These are phyloP conservation scores for Pharmacophagus antenor DNA, from an alignment of 2,888 invertebrate genomes.

Conservation along the genomic window DNA sequence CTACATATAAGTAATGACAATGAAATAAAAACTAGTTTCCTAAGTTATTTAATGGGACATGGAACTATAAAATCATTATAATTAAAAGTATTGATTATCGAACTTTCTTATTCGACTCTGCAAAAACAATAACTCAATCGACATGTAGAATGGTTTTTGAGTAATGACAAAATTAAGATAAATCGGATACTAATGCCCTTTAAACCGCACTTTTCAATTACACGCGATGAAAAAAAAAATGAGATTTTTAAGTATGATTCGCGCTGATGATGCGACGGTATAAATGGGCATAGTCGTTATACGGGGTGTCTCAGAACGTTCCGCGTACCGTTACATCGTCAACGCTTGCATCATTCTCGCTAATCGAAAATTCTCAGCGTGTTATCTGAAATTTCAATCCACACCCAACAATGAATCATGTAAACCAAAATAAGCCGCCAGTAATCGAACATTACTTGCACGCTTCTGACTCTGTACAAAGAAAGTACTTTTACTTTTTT, in stretches of 20 bases:
- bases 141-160: conserved; percentile 12
- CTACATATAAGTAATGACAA: too few species aligned
- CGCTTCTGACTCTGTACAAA: conserved; percentile 59
- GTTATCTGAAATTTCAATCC: conserved; percentile 67
- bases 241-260: conserved; percentile 23
- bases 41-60: too few species aligned
- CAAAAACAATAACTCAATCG: conserved; percentile 21
- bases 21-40: too few species aligned
- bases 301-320: conserved; percentile 34
- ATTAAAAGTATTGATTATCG: neutral
- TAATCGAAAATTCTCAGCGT: conserved; percentile 70
- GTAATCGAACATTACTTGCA: conserved; percentile 66
- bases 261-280: conserved; percentile 16
- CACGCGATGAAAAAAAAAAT: conserved; percentile 18
- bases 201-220: conserved; percentile 29
- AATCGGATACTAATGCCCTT: conserved; percentile 19
- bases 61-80: neutral
- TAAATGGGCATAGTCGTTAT: conserved; percentile 31
- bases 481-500: conserved; percentile 78
- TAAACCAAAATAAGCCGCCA: conserved; percentile 58
- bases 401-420: conserved; percentile 71
- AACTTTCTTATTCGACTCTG: conserved; percentile 8
- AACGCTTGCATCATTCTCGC: conserved; percentile 59
- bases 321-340: conserved; percentile 55
- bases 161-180: conserved; percentile 30